A percentile compares a stretch with the other conserved stretches of the same genome.
Conservation (phyloP, 2,888 invertebrate genomes). For the Aethes cnicana region DNA sequence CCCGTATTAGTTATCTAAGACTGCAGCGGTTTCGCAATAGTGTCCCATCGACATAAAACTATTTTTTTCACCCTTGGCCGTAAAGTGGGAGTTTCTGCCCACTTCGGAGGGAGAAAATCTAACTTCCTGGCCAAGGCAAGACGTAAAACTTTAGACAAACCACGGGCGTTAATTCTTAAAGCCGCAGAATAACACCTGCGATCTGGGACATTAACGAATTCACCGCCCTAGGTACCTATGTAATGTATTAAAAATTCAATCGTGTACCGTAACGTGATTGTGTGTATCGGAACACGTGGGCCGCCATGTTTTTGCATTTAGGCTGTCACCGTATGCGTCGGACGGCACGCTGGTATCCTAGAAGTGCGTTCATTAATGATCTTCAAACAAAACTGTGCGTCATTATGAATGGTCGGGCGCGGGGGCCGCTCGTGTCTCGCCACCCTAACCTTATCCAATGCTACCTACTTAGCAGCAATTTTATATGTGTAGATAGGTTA, state of each 20-base stretch:
- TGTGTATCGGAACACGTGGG: constrained; percentile 45
- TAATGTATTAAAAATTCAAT: constrained; percentile 34
- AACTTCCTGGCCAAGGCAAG: no score
- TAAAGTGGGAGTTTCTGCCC: no score
- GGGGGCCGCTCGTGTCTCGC: constrained; percentile 4
- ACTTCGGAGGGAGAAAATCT: no score
- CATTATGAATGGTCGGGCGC: constrained; percentile 4
- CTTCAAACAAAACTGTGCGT: constrained; percentile 6
- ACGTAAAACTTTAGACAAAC: no score
- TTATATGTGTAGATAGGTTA: constrained; percentile 11
- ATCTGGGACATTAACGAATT: no score
- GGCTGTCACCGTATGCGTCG: constrained; percentile 41
- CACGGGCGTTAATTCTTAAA: no score
- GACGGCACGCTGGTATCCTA: constrained; percentile 8
- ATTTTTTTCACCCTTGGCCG: no score
- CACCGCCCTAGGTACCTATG: no score
- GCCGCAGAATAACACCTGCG: no score
- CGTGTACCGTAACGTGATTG: constrained; percentile 48
- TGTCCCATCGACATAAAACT: constrained; percentile 18
- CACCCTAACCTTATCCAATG: constrained; percentile 26
- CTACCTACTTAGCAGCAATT: constrained; percentile 20
- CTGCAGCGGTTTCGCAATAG: constrained; percentile 17
- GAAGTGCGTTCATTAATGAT: constrained; percentile 10
- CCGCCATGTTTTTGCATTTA: constrained; percentile 44
- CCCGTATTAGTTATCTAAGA: not conserved